phyloP scores from a whole-genome alignment of 2,113 vertebrate species.

The Oncorhynchus gorbuscha region DNA sequence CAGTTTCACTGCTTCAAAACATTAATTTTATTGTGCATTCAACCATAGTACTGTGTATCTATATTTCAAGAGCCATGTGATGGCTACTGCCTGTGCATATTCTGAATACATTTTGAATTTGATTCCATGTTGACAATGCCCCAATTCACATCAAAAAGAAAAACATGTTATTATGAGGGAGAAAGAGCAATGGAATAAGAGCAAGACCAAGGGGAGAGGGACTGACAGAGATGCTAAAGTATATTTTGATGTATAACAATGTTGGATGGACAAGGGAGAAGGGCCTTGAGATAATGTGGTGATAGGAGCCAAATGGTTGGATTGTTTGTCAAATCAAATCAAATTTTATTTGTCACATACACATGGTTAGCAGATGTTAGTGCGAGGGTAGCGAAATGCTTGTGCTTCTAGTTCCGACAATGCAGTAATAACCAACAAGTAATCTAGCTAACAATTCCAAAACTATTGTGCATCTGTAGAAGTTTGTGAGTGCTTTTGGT shows the following conservation, averaged over 20 bases:
- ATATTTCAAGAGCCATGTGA: not conserved
- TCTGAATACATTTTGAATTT: too few relatives aligned
- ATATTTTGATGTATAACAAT: conserved; percentile 22
- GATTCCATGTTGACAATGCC: not conserved
- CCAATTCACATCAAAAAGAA: not conserved
- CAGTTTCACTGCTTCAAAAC: too few relatives aligned
- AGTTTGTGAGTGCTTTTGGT: too few relatives aligned
- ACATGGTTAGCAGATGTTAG: too few relatives aligned
- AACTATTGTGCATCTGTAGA: too few relatives aligned
- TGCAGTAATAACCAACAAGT: too few relatives aligned
- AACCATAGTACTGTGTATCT: not conserved
- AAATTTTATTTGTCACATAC: too few relatives aligned
- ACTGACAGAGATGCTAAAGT: conserved; percentile 1
- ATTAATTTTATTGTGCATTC: not conserved
- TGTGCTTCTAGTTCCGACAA: too few relatives aligned
- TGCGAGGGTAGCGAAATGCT: too few relatives aligned
- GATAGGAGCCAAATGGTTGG: not conserved
- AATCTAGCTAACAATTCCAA: too few relatives aligned
- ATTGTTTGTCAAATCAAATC: not conserved
- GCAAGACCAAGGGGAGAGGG: not conserved
- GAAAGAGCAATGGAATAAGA: not conserved
- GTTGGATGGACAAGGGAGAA: conserved; percentile 29
- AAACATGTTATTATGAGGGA: not conserved
- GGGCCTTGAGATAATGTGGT: conserved; percentile 8
- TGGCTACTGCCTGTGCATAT: too few relatives aligned